Evolutionary conservation across 2,113 vertebrate genomes (phyloP).

Genomic region (Monarcha castaneiventris): DNA sequence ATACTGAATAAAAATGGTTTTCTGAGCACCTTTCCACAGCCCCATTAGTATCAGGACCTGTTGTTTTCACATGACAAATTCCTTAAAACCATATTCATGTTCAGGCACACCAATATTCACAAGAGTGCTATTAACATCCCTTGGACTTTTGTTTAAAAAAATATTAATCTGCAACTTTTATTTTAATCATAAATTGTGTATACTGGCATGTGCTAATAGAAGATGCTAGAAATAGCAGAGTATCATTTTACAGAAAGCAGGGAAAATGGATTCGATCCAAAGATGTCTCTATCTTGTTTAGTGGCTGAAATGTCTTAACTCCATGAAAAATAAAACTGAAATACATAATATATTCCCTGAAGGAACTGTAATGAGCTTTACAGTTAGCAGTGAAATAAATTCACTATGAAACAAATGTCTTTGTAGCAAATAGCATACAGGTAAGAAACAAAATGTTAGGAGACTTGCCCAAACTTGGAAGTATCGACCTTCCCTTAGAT

Average conservation of each 20-base stretch:
- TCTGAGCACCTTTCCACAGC: background rate
- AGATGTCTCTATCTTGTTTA: background rate
- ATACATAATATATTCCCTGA: background rate
- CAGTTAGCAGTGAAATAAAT: background rate
- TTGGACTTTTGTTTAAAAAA: background rate
- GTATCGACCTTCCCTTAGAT: too few species aligned
- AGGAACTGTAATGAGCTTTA: background rate
- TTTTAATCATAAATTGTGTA: background rate
- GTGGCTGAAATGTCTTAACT: background rate
- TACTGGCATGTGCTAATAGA: background rate
- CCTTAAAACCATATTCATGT: background rate
- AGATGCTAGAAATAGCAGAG: background rate
- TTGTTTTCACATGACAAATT: background rate
- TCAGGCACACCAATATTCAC: background rate
- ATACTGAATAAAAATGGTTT: background rate
- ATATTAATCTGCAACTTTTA: background rate
- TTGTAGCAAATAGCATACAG: background rate
- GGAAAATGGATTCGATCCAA: background rate
- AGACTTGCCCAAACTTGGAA: background rate
- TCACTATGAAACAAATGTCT: background rate
- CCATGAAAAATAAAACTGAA: background rate
- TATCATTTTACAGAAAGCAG: background rate
- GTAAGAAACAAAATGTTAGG: background rate
- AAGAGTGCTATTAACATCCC: background rate
- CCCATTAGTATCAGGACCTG: background rate